Evolutionary conservation across 2,113 vertebrate species (phyloP).

Genomic region (Ramphastos sulfuratus): DNA sequence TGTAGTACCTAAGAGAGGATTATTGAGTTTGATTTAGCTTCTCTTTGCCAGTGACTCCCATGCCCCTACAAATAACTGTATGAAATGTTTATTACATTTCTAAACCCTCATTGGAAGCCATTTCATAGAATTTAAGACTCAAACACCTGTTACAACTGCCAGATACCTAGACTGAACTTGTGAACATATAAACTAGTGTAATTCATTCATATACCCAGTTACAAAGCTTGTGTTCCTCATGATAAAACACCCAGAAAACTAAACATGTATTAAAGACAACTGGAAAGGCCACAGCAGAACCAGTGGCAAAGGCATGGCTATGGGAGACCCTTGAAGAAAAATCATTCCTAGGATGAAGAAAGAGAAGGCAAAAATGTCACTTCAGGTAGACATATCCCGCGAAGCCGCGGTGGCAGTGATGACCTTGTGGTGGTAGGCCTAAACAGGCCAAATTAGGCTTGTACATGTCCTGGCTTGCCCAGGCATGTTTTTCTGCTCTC

Average conservation of each 20-base stretch:
- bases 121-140: neutral
- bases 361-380: neutral
- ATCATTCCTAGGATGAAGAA: neutral
- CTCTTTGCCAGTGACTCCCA: neutral
- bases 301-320: neutral
- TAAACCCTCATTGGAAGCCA: neutral
- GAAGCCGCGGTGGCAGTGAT: fast-evolving
- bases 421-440: no score
- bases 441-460: no score
- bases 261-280: neutral
- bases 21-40: neutral
- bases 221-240: neutral
- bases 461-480: no score
- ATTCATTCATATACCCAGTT: neutral
- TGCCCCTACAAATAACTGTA: neutral
- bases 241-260: neutral
- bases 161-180: neutral
- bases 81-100: neutral
- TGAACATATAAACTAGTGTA: neutral
- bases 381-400: neutral
- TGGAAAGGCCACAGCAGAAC: neutral
- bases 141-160: neutral
- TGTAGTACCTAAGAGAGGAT: neutral
- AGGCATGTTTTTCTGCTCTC: no score
- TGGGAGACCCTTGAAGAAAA: neutral